Evolutionary conservation across 1,140 invertebrate species (phyloP), one percentile per base, ranked within the genome.

Genomic region (Protaetia brevitarsis): DNA sequence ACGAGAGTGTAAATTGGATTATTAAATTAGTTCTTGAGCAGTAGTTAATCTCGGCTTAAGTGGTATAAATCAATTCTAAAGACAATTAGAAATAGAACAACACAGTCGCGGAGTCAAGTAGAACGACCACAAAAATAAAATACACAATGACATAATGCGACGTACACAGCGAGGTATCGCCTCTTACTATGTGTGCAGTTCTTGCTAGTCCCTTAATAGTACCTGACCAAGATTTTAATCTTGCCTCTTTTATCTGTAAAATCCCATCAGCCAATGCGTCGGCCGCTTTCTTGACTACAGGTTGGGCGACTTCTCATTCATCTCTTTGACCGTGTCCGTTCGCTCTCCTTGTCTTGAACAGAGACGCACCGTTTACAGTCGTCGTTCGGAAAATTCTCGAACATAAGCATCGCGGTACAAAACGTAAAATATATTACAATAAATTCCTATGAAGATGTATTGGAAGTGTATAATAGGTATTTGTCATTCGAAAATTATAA

Each of bases 101-200:
- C 21, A 51, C 41, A 6, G 13, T 34, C 16, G 41, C 41, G 19
- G 41, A 51, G 19, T 19, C 41, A 51, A 51, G 19, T 51, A 51
- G 41, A 51, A 51, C 16, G 19, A 23, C 19, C 41, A 51, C 13
- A 51, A 51, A 51, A 51, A 51, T 51, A 51, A 51, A n/a, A 51
- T 51, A 23, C 29, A 62, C 60, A 62, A 62, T 62, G 60, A 62
- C 60, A 62, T 62, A 62, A 62, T 62, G 60, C 60, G 19, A 36
- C 60, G 31, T 62, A 62, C 34, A 29, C 34, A 31, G 60, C 60
- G 60, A 31, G 60, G 31, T 62, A 62, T 62, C 60, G 31, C n/a
- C n/a, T 36, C 30, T 62, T 62, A 62, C 60, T 30, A 62, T 62
- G 60, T 62, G 60, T 30, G 60, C 30, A 31, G 60, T 62, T 62